Evolutionary conservation across 2,797 vertebrate species (phyloP).

Genomic region (Syngnathus rostellatus): DNA sequence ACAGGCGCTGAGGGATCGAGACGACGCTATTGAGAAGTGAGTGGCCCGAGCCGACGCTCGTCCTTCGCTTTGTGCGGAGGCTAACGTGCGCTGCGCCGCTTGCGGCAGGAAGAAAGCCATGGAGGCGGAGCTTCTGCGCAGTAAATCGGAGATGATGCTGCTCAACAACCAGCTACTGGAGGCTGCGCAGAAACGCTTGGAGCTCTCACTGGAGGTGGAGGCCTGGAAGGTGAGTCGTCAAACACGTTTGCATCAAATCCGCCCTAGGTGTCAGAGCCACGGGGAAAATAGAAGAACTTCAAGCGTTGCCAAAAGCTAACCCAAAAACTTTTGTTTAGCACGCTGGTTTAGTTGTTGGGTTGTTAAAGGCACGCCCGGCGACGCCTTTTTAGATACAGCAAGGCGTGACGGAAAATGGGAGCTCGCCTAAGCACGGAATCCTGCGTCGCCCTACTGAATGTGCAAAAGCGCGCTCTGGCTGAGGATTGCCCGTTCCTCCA

Average conservation of each 20-base stretch:
- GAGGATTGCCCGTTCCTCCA: too few species aligned
- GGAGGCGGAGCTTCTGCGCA: conserved; percentile 73
- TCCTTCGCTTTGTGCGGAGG: conserved; percentile 12
- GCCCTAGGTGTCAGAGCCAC: too few species aligned
- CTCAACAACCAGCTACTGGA: conserved; percentile 79
- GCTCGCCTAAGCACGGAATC: too few species aligned
- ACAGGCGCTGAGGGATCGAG: conserved; percentile 72
- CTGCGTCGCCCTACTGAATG: too few species aligned
- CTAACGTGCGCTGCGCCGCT: conserved; percentile 8
- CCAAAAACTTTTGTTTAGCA: too few species aligned
- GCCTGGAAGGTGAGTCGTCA: conserved; percentile 73
- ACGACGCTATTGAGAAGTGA: conserved; percentile 80
- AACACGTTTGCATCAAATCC: too few species aligned
- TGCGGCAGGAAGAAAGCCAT: conserved; percentile 71
- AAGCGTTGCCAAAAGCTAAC: too few species aligned
- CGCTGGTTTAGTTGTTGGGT: too few species aligned
- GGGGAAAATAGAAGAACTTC: too few species aligned
- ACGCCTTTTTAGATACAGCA: background rate
- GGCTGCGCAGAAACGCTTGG: conserved; percentile 74
- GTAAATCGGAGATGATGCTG: conserved; percentile 68
- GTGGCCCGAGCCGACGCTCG: conserved; percentile 20
- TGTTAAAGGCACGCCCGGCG: background rate
- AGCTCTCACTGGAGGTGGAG: conserved; percentile 76
- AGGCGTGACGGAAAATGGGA: too few species aligned
- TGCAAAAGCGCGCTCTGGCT: too few species aligned